Conservation (phyloP, 2,113 vertebrate genomes). For the Melanerpes aurifrons region DNA sequence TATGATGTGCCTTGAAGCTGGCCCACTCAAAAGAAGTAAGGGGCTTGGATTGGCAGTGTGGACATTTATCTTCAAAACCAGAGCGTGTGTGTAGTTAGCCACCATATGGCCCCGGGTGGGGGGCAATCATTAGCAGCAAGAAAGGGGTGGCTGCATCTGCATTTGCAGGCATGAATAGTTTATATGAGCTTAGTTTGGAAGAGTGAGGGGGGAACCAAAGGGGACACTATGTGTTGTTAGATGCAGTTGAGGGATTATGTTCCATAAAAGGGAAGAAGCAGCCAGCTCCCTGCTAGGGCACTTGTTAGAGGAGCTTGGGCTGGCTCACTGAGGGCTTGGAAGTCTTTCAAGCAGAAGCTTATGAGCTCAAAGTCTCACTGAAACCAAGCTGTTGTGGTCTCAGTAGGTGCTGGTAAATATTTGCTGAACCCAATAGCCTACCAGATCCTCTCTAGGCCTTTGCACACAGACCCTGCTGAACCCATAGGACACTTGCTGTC, state of each 20-base stretch:
- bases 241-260: not conserved
- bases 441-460: not conserved
- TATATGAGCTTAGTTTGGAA: not conserved
- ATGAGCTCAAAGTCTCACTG: accelerated
- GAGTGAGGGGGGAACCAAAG: not conserved
- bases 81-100: not conserved
- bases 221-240: not conserved
- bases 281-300: not conserved
- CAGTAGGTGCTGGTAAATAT: not conserved
- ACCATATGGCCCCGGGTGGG: accelerated
- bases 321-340: not conserved
- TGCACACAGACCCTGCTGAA: not conserved
- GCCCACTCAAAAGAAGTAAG: not conserved
- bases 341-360: not conserved
- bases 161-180: not conserved
- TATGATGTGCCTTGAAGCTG: not conserved
- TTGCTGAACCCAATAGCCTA: not conserved
- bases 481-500: not conserved
- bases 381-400: not conserved
- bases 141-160: not conserved
- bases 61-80: not conserved
- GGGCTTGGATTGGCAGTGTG: not conserved
- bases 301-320: not conserved
- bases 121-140: not conserved
- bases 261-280: not conserved